phyloP scores from a whole-genome alignment of 1,140 invertebrate genomes.

The Agrilus planipennis region DNA sequence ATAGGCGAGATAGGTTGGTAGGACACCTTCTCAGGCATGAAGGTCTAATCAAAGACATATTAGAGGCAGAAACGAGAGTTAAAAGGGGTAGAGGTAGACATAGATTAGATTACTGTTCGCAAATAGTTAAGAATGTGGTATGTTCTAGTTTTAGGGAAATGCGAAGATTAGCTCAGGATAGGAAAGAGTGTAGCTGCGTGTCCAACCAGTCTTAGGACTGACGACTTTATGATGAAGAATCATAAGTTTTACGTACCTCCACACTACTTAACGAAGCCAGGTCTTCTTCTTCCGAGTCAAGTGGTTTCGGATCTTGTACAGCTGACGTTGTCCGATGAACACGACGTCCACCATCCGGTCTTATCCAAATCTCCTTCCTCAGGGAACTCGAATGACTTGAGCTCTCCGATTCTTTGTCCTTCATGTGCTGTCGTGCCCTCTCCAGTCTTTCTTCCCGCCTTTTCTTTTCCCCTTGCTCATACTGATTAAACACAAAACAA shows the following conservation, averaged over 20 bases:
- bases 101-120: too few species aligned
- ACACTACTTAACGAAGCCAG: slow-evolving; percentile 54
- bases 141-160: too few species aligned
- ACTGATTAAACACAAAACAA: slow-evolving; percentile 37
- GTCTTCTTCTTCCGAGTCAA: slow-evolving; percentile 49
- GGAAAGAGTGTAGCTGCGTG: too few species aligned
- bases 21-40: too few species aligned
- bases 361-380: slow-evolving; percentile 70
- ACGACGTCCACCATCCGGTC: slow-evolving; percentile 56
- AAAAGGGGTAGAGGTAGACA: too few species aligned
- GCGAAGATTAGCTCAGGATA: too few species aligned
- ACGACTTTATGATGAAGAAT: too few species aligned
- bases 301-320: slow-evolving; percentile 35
- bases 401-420: slow-evolving; percentile 38
- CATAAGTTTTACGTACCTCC: slow-evolving; percentile 45
- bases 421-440: slow-evolving; percentile 44
- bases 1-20: too few species aligned
- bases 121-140: too few species aligned
- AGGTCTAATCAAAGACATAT: too few species aligned
- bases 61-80: too few species aligned
- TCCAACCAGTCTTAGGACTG: too few species aligned
- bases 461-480: slow-evolving; percentile 67
- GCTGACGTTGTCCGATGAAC: slow-evolving; percentile 53
- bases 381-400: slow-evolving; percentile 27
- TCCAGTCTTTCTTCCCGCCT: slow-evolving; percentile 50